These are phyloP conservation scores for Psilopsiagon aurifrons DNA, from an alignment of 2,113 vertebrate genomes.

Conservation along the genomic window DNA sequence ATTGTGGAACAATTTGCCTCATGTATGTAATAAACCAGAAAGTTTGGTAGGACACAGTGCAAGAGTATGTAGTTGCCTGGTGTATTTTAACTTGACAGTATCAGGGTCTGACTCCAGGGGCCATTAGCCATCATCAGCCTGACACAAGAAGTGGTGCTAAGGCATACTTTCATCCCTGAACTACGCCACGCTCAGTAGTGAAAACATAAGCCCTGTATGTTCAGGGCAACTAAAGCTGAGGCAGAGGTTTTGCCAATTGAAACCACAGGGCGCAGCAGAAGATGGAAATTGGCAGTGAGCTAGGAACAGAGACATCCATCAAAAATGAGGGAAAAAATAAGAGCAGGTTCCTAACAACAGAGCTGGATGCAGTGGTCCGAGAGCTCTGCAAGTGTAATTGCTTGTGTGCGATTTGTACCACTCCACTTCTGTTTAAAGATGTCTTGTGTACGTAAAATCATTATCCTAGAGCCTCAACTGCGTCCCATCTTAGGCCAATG, in stretches of 20 bases:
- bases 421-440: not conserved
- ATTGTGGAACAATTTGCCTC: not conserved
- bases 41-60: not conserved
- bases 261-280: not conserved
- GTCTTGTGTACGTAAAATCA: not conserved
- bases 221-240: not conserved
- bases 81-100: not conserved
- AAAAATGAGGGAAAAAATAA: not conserved
- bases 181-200: rapidly evolving
- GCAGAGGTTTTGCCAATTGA: not conserved
- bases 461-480: not conserved
- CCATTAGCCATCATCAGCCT: not conserved
- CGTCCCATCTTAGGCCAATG: not conserved
- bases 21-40: not conserved
- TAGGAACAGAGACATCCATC: not conserved
- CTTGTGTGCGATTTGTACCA: not conserved
- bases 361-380: not conserved
- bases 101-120: not conserved
- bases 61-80: not conserved
- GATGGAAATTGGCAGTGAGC: not conserved
- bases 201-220: not conserved
- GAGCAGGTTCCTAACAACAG: not conserved
- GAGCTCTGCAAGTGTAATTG: not conserved
- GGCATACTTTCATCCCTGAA: not conserved
- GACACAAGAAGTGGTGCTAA: not conserved